Conservation (phyloP, 2,888 invertebrate genomes). For the Lobophora halterata region DNA sequence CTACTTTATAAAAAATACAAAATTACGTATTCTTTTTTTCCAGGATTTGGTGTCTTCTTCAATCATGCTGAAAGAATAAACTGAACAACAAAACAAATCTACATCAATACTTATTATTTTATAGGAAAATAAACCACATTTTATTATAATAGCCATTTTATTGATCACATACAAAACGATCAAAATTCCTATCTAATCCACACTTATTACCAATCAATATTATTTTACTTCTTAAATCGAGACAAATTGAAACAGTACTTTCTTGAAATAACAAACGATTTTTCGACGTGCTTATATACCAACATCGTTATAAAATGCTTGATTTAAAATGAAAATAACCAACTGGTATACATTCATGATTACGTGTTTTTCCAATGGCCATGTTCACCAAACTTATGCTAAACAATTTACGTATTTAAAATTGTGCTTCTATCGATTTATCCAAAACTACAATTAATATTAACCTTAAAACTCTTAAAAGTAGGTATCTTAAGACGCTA, state of each 20-base stretch:
- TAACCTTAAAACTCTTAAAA: constrained; percentile 16
- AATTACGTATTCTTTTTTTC: too few relatives aligned
- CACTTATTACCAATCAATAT: constrained; percentile 22
- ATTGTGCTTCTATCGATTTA: constrained; percentile 30
- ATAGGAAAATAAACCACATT: constrained; percentile 13
- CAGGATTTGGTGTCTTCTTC: constrained; percentile 61
- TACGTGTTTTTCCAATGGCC: background rate
- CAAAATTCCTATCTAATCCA: too few relatives aligned
- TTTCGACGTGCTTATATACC: too few relatives aligned
- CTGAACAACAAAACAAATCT: background rate
- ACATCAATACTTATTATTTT: constrained; percentile 9
- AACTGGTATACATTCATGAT: too few relatives aligned
- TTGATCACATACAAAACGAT: constrained; percentile 32
- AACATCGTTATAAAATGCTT: too few relatives aligned
- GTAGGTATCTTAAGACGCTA: constrained; percentile 12
- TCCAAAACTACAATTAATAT: constrained; percentile 17
- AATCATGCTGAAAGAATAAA: constrained; percentile 66
- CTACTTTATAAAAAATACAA: too few relatives aligned
- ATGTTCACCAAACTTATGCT: constrained; percentile 21
- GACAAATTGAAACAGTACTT: too few relatives aligned
- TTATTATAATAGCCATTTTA: constrained; percentile 31
- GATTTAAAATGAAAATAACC: too few relatives aligned
- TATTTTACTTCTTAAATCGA: too few relatives aligned
- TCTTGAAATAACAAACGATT: too few relatives aligned
- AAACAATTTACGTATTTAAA: constrained; percentile 39